A percentile compares a stretch with the other conserved stretches of the same genome.
Evolutionary conservation across 2,797 vertebrate genomes (phyloP).

Genomic region (Enteromius mattozi): DNA sequence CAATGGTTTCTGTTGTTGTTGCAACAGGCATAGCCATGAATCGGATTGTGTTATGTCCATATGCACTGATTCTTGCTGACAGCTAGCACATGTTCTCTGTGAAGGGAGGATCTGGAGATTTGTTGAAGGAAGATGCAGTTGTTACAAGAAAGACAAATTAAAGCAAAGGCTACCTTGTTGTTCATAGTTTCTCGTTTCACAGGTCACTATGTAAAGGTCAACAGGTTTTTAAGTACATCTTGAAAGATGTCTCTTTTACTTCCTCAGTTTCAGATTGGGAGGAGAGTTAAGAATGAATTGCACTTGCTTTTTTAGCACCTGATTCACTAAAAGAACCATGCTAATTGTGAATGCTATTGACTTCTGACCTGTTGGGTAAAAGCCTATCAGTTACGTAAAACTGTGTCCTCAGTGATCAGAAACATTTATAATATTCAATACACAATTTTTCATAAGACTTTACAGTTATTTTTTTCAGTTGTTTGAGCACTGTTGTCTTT

Average conservation of each 20-base stretch:
- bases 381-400: neutral
- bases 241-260: conserved; percentile 28
- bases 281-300: neutral
- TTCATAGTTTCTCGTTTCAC: conserved; percentile 3
- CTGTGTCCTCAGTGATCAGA: neutral
- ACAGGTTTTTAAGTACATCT: neutral
- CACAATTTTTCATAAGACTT: neutral
- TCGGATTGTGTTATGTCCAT: conserved; percentile 51
- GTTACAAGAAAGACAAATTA: conserved; percentile 32
- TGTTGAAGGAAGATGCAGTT: neutral
- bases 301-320: neutral
- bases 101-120: conserved; percentile 2
- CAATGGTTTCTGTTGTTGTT: conserved; percentile 48
- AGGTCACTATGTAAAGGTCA: conserved; percentile 1
- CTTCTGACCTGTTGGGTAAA: neutral
- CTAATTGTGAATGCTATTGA: neutral
- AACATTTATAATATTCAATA: neutral
- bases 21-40: conserved; percentile 48
- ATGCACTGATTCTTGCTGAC: conserved; percentile 42
- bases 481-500: neutral
- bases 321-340: neutral
- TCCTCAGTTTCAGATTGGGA: neutral
- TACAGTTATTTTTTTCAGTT: neutral
- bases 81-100: conserved; percentile 40
- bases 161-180: conserved; percentile 22